Evolutionary conservation across 2,113 vertebrate species (phyloP), one percentile per base, ranked within the genome.

Genomic region (Tachuris rubrigastra): DNA sequence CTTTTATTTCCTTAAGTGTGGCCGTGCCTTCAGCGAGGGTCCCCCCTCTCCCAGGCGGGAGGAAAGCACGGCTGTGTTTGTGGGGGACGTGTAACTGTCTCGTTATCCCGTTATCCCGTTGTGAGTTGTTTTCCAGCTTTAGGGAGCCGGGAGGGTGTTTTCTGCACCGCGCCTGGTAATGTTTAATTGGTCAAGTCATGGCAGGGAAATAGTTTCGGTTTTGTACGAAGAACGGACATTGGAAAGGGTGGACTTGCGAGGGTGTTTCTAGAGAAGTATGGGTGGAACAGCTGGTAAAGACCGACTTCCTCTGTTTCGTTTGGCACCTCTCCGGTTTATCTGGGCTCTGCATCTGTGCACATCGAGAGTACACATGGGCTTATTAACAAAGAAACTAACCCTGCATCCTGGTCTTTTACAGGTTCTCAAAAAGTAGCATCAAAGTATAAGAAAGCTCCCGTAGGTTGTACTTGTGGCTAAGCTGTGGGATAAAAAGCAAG

Each of bases 91-190:
- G 14, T 24, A 71, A 33, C 72, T 9, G n/a, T 58, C 4, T 8
- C 9, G 35, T 37, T 28, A 52, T 41, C 60, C 60, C 60, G 60
- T 30, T 63, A 63, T 52, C 55, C 53, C 25, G 9, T 39, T 31
- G 10, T 0, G 20, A 37, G 19, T 9, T 62, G 39, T 4, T 75
- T 12, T 37, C 81, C 63, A 15, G 41, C 33, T 0, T 27, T 30
- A 6, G 44, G 41, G 22, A 67, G 3, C 47, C 6, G 5, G 2
- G 8, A 10, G 7, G 41, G 49, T 35, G 35, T 21, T 58, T 85
- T 23, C 22, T 33, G 37, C 15, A 0, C 20, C 16, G 35, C 3
- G 3, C 18, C 42, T 11, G 24, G 37, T 35, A 6, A 4, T 8
- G 30, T 37, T 68, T 33, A 24, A 46, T 46, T 13, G 72, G 11